Base-by-base conservation (phyloP, 2,113 vertebrate genomes). In the Lota lota region DNA sequence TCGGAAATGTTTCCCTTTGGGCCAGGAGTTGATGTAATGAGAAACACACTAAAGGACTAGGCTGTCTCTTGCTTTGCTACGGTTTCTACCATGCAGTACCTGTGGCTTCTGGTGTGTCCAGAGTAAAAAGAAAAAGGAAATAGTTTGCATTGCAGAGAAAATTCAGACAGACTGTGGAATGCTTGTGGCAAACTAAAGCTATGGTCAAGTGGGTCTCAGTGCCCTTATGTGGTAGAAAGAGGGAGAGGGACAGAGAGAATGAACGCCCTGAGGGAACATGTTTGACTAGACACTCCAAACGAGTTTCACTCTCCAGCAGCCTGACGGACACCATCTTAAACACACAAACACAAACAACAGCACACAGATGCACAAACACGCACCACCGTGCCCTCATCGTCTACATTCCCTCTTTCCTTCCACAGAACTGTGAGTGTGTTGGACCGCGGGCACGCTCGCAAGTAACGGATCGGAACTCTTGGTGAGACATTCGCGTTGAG, bases 201-300 rank as follows among this genome's bases (percentile, higher is more conserved):
- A 72, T 73, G 78, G 71, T 77, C 51, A 85, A 83, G 83, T 74
- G 73, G 54, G 40, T 76, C 79, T 82, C 70, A 81, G 84, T 74
- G 50, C 72, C 22, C 36, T 58, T 67, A 79, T 80, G 88, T 85
- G 79, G 81, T 10, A 47, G 40, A 2, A 8, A 47, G 12, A 47
- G 40, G 10, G 40, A 14, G 53, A 17, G 53, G 18, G 86, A 83
- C 61, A 47, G 61, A 61, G 22, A 5, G 76, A 82, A 80, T 67
- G 75, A 81, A 84, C 77, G 81, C 76, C 87, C 79, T 59, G 71
- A 66, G 83, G 83, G 68, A 73, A 87, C 81, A 81, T 64, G 81
- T 75, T 33, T 16, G 51, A 60, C 64, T 73, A 81, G 75, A 72
- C 72, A 80, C 74, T 78, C 62, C 51, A 83, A 78, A 77, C 82